These are phyloP conservation scores for Drosophila sucinea DNA, from an alignment of 1,140 invertebrate species.

Conservation along the genomic window DNA sequence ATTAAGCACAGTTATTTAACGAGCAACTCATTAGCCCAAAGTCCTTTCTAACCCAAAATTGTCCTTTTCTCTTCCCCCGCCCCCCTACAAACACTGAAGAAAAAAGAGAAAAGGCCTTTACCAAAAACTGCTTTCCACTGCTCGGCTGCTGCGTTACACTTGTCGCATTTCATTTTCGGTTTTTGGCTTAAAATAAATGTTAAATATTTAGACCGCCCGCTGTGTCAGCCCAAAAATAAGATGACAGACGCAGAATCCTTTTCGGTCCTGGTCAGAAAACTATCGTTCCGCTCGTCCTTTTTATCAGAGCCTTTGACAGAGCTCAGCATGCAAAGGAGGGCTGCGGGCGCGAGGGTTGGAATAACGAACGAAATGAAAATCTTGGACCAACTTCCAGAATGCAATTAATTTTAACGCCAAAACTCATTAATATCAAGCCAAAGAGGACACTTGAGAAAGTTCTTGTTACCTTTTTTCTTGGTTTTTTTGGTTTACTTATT, in stretches of 20 bases:
- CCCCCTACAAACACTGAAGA: neutral
- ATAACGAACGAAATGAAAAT: conserved; percentile 58
- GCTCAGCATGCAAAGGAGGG: conserved; percentile 12
- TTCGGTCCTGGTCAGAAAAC: conserved; percentile 43
- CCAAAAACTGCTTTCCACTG: neutral
- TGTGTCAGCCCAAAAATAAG: conserved; percentile 62
- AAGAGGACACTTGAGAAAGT: conserved; percentile 42
- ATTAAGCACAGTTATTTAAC: conserved; percentile 46
- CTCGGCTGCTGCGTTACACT: neutral
- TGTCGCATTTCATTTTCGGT: conserved; percentile 65
- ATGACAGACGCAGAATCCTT: conserved; percentile 46
- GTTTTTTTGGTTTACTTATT: conserved; percentile 33
- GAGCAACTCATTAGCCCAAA: conserved; percentile 58
- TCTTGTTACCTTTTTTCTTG: conserved; percentile 53
- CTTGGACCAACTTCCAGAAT: conserved; percentile 65
- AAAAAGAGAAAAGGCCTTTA: neutral
- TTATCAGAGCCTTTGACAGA: conserved; percentile 47
- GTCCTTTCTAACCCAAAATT: conserved; percentile 1
- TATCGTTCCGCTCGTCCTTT: conserved; percentile 40
- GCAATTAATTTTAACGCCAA: conserved; percentile 81
- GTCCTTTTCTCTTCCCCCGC: neutral
- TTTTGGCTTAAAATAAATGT: conserved; percentile 62
- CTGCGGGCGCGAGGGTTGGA: conserved; percentile 4
- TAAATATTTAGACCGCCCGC: conserved; percentile 59
- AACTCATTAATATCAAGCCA: conserved; percentile 74